Percentiles rank a stretch among this genome's conserved stretches.
Evolutionary conservation across 2,113 vertebrate species (phyloP).

Genomic region (Circaetus gallicus): DNA sequence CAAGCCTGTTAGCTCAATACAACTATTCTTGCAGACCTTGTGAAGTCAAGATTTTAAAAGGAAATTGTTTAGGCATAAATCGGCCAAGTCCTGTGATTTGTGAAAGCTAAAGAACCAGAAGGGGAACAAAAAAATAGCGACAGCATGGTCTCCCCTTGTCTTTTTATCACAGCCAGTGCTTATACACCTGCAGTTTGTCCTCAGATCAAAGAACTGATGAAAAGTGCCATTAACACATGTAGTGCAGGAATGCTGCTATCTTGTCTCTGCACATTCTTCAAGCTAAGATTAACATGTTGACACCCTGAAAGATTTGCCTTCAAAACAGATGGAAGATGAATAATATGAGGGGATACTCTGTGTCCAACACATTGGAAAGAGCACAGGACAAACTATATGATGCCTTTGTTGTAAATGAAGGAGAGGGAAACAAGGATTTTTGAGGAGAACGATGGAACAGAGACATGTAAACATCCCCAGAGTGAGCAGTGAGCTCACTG

Average conservation of each 20-base stretch:
- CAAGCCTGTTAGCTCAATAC: background rate
- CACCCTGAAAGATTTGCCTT: background rate
- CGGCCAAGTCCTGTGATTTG: background rate
- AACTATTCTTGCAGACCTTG: background rate
- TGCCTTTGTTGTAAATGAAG: background rate
- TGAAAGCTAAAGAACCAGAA: background rate
- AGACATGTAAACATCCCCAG: background rate
- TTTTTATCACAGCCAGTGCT: background rate
- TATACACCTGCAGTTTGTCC: conserved; percentile 11
- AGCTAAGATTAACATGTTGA: background rate
- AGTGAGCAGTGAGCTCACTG: background rate
- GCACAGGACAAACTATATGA: background rate
- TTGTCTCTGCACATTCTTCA: background rate
- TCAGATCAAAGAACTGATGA: conserved; percentile 14
- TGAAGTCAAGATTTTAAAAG: background rate
- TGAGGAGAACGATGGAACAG: background rate
- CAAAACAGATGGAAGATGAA: background rate
- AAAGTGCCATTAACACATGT: background rate
- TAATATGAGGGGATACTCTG: background rate
- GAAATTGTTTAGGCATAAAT: background rate
- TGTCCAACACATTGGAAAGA: background rate
- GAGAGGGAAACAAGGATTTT: background rate
- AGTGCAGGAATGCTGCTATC: background rate
- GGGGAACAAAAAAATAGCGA: background rate
- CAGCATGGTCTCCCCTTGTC: background rate